Evolutionary conservation across 2,797 vertebrate species (phyloP).

Genomic region (Urophycis tenuis): DNA sequence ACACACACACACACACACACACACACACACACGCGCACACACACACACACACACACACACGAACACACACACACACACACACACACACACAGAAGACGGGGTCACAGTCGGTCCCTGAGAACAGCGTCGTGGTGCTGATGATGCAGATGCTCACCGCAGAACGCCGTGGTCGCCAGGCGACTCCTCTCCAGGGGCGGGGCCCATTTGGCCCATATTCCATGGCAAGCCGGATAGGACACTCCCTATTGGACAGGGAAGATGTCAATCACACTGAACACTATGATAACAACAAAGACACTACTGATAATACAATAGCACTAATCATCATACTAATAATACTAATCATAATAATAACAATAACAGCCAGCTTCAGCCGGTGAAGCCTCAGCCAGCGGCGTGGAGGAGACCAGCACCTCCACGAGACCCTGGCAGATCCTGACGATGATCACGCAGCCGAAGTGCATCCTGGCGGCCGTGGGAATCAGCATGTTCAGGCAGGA

Average conservation of each 20-base stretch:
- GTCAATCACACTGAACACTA: not conserved
- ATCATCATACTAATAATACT: not conserved
- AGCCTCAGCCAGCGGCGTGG: too few relatives aligned
- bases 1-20: constrained; percentile 1
- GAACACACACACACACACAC: not conserved
- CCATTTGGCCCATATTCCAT: constrained; percentile 93
- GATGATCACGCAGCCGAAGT: constrained; percentile 84
- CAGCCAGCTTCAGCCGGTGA: too few relatives aligned
- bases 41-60: not conserved
- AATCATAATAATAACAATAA: not conserved
- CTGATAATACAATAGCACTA: not conserved
- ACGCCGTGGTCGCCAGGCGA: constrained; percentile 84
- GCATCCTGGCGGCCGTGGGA: constrained; percentile 78
- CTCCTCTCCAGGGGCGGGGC: constrained; percentile 86
- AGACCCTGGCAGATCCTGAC: constrained; percentile 85
- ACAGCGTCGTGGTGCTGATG: too few relatives aligned
- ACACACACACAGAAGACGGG: not conserved
- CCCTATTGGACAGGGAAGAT: constrained; percentile 61
- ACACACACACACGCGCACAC: not conserved
- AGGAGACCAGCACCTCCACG: constrained; percentile 73
- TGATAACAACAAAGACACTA: not conserved
- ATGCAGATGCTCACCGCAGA: constrained; percentile 83
- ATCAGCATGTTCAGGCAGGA: constrained; percentile 87
- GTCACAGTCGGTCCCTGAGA: too few relatives aligned
- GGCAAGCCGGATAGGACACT: constrained; percentile 86